Base-by-base conservation (phyloP, 2,888 invertebrate species). In the Dryadula phaetusa region DNA sequence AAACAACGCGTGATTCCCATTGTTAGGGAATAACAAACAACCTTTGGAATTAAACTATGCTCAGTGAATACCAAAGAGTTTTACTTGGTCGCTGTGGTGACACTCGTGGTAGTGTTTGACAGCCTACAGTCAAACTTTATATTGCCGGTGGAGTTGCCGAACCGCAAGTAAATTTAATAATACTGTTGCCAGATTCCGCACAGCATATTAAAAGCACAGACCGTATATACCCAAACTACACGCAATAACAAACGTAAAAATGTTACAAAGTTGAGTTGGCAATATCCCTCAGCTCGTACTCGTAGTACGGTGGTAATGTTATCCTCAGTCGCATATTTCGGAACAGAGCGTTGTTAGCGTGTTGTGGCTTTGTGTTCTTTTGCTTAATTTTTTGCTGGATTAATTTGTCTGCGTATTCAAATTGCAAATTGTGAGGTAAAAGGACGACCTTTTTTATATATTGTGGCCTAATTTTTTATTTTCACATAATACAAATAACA, bases 321-420 rank as follows among this genome's bases (percentile, higher is more conserved):
- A 81, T 81, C 81, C 83, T 77, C 77, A 73, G 83, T 81, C 83
- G 85, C 86, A 86, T 85, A 88, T 89, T 89, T 86, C 74, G 82
- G 79, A 72, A 73, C 79, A 76, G 79, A 73, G 83, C 78, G 82
- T 82, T 82, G 83, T 83, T 81, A 78, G 79, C 79, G 80, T 76
- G 78, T 75, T 76, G 79, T 74, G 78, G 80, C 81, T 84, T 84
- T 85, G 83, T 86, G 82, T 86, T 84, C 82, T 85, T 87, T 89
- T 82, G 83, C 80, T 83, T 83, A 84, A 82, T 87, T 90, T 89
- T 90, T 87, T 82, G 81, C 79, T 74, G 87, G 87, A 88, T 90
- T 90, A 87, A 90, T 90, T 89, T 90, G 90, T 89, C 88, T 88
- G 87, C 86, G 90, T 86, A 90, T 91, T 88, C 88, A 90, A 90